A percentile compares a stretch with the other conserved stretches of the same genome.
These are phyloP conservation scores for Cylas formicarius DNA, from an alignment of 1,140 invertebrate genomes.

Conservation along the genomic window DNA sequence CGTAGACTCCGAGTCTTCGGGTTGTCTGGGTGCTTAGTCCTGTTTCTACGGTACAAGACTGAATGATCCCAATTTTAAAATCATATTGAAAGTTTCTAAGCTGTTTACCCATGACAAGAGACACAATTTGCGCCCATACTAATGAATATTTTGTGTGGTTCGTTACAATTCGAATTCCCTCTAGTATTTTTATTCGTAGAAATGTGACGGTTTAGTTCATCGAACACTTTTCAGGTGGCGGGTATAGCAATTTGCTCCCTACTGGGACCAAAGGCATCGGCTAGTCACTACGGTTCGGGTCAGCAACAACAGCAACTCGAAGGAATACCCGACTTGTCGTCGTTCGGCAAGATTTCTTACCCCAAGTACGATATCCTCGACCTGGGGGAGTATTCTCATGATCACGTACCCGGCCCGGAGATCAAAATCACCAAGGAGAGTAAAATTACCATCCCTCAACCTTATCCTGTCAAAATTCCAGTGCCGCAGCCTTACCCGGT, in stretches of 20 bases:
- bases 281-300: slow-evolving; percentile 17
- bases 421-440: slow-evolving; percentile 29
- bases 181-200: neutral
- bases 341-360: slow-evolving; percentile 26
- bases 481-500: slow-evolving; percentile 36
- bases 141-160: neutral
- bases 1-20: no score
- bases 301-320: slow-evolving; percentile 17
- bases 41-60: no score
- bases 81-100: no score
- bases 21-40: no score
- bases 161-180: neutral
- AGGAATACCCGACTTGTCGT: slow-evolving; percentile 28
- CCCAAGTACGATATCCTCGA: slow-evolving; percentile 31
- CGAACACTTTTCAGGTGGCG: slow-evolving; percentile 12
- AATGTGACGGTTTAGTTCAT: no score
- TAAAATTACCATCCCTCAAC: slow-evolving; percentile 30
- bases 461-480: slow-evolving; percentile 35
- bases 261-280: slow-evolving; percentile 21
- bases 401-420: slow-evolving; percentile 28
- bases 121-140: no score
- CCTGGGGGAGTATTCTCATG: slow-evolving; percentile 29
- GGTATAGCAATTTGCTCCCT: slow-evolving; percentile 27
- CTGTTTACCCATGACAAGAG: no score
- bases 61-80: no score